Conservation (phyloP, 2,113 vertebrate genomes). For the Amphiprion ocellaris region DNA sequence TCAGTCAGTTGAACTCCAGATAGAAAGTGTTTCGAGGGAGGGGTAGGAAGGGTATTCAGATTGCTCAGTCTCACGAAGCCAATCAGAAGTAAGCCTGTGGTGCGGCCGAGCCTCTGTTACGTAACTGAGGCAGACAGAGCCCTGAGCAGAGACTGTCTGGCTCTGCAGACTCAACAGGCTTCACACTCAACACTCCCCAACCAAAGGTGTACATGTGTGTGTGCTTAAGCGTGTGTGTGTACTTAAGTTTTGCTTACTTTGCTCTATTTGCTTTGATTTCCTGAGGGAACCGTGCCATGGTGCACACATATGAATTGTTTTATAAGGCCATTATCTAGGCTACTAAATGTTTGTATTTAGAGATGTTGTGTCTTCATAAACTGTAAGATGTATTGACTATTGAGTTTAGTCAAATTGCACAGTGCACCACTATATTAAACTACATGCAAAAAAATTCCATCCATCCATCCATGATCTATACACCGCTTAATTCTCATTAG, state of each 20-base stretch:
- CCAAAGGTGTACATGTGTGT: slow-evolving; percentile 23
- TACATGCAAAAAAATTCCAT: no score
- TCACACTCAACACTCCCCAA: slow-evolving; percentile 63
- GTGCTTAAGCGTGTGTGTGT: not conserved
- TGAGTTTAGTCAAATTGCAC: no score
- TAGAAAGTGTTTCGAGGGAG: slow-evolving; percentile 3
- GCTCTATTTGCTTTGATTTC: slow-evolving; percentile 27
- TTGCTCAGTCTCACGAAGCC: slow-evolving; percentile 35
- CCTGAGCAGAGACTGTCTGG: slow-evolving; percentile 62
- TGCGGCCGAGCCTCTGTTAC: slow-evolving; percentile 55
- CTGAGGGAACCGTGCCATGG: slow-evolving; percentile 3
- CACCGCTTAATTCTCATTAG: no score
- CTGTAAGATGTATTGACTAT: no score
- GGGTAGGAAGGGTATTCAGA: slow-evolving; percentile 60
- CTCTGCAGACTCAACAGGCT: slow-evolving; percentile 70
- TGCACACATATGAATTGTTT: not conserved
- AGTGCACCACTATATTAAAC: no score
- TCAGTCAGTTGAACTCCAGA: slow-evolving; percentile 19
- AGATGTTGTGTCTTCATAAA: no score
- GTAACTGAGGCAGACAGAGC: slow-evolving; percentile 72
- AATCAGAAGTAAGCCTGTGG: slow-evolving; percentile 56
- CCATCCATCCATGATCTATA: no score
- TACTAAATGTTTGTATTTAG: not conserved
- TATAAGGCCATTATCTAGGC: not conserved
- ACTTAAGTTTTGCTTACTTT: not conserved